These are phyloP conservation scores for Podargus strigoides DNA, from an alignment of 2,797 vertebrate genomes.

Conservation along the genomic window DNA sequence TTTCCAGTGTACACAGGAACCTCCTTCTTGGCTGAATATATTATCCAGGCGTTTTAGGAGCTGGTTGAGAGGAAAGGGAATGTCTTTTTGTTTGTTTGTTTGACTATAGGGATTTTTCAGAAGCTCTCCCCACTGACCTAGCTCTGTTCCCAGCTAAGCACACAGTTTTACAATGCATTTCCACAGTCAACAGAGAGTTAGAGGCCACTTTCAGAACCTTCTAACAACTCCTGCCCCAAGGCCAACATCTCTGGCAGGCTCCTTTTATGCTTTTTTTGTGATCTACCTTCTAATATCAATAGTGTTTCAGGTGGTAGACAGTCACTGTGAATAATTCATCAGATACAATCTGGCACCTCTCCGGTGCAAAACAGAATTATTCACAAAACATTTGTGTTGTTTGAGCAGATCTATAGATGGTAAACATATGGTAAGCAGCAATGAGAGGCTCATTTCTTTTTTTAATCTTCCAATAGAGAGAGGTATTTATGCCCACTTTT, in stretches of 20 bases:
- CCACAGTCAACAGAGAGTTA: not conserved
- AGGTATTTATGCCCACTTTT: not conserved
- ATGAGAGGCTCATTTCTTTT: not conserved
- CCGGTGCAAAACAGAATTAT: not conserved
- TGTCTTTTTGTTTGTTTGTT: not conserved
- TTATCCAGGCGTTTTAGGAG: not conserved
- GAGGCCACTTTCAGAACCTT: not conserved
- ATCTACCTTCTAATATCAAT: not conserved
- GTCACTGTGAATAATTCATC: not conserved
- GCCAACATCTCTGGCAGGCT: not conserved
- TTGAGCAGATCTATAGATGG: not conserved
- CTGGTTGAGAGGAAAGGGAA: not conserved
- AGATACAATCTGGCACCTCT: not conserved
- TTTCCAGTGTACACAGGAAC: not conserved
- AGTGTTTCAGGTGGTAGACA: not conserved
- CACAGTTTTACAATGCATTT: not conserved
- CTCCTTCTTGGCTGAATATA: not conserved
- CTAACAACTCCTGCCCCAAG: not conserved
- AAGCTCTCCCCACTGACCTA: not conserved
- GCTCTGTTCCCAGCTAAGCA: not conserved
- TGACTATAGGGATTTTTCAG: not conserved
- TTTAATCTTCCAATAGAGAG: not conserved
- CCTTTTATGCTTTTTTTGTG: not conserved
- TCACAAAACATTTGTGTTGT: slow-evolving; percentile 1
- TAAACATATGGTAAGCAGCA: slow-evolving; percentile 7